These are phyloP conservation scores for Epinotia nisella DNA, from an alignment of 2,888 invertebrate species.

Conservation along the genomic window DNA sequence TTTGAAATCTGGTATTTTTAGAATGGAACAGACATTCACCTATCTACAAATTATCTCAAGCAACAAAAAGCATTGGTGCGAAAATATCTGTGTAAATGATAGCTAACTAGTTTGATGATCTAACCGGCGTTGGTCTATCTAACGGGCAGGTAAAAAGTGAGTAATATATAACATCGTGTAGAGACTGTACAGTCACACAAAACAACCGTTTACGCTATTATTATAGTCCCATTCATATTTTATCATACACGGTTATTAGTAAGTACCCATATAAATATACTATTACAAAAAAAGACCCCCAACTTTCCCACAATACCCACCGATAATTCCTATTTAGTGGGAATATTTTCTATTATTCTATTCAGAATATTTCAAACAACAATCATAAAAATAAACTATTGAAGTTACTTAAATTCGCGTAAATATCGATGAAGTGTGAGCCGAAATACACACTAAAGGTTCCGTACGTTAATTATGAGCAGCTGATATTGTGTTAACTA, in stretches of 20 bases:
- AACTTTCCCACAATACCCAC: constrained; percentile 36
- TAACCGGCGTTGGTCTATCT: too few species aligned
- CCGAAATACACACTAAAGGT: not conserved
- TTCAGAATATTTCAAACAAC: constrained; percentile 12
- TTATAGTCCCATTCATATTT: too few species aligned
- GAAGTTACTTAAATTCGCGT: not conserved
- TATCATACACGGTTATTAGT: not conserved
- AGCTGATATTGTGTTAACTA: not conserved
- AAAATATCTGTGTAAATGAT: not conserved
- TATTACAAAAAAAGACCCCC: not conserved
- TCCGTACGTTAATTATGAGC: not conserved
- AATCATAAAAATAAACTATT: constrained; percentile 46
- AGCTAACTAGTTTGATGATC: not conserved
- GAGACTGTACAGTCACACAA: too few species aligned
- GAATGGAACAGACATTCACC: constrained; percentile 13
- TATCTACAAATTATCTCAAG: constrained; percentile 11
- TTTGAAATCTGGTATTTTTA: constrained; percentile 20
- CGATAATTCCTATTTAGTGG: constrained; percentile 29
- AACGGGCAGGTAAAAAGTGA: too few species aligned
- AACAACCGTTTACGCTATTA: too few species aligned
- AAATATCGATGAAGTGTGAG: not conserved
- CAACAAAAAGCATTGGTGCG: constrained; percentile 1
- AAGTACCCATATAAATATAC: constrained; percentile 19
- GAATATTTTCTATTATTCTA: constrained; percentile 13
- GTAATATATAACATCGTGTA: too few species aligned